Percentiles rank a stretch among this genome's conserved stretches.
These are phyloP conservation scores for Abscondita cerata DNA, from an alignment of 2,888 invertebrate species.

Conservation along the genomic window DNA sequence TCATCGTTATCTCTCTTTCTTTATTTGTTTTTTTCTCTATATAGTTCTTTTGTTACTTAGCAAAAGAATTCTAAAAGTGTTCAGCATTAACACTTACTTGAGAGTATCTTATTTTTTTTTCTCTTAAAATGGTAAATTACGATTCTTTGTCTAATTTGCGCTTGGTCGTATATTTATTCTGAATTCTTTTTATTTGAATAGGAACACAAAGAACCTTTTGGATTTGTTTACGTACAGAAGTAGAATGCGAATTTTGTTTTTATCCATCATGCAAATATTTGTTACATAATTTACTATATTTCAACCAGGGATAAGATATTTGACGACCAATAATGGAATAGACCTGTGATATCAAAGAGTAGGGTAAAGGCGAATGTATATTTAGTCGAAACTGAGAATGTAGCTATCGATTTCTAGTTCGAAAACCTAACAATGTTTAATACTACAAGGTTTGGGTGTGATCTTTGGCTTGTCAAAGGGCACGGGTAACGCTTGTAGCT, in stretches of 20 bases:
- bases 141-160: too few species aligned
- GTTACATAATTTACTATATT: constrained; percentile 7
- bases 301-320: constrained; percentile 3
- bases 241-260: not conserved
- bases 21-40: too few species aligned
- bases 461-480: not conserved
- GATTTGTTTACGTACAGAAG: constrained; percentile 1
- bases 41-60: too few species aligned
- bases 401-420: not conserved
- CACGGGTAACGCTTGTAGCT: not conserved
- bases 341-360: constrained; percentile 4
- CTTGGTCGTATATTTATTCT: too few species aligned
- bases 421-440: constrained; percentile 9
- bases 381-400: constrained; percentile 1
- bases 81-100: too few species aligned
- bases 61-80: too few species aligned
- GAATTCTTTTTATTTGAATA: too few species aligned
- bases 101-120: too few species aligned
- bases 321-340: constrained; percentile 1
- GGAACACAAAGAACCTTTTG: not conserved
- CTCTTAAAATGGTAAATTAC: too few species aligned
- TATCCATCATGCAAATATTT: constrained; percentile 3
- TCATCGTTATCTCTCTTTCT: too few species aligned
- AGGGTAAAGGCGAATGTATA: constrained; percentile 1
- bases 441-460: not conserved